These are phyloP conservation scores for Chelon auratus DNA, from an alignment of 2,797 vertebrate species.

Conservation along the genomic window DNA sequence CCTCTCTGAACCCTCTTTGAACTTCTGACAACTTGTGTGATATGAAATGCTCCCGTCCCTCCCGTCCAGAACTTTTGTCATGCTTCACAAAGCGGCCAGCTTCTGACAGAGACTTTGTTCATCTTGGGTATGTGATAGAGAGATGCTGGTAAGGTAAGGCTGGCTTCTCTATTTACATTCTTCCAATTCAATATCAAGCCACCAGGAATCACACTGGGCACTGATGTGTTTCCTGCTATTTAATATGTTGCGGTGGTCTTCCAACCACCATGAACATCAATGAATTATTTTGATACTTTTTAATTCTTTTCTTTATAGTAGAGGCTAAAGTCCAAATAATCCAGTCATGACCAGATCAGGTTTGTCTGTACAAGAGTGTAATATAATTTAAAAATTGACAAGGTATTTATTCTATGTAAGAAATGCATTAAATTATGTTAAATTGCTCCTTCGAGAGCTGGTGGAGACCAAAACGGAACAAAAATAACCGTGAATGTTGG, in stretches of 20 bases:
- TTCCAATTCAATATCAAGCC: conserved; percentile 21
- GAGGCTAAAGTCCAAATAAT: neutral
- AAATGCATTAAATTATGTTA: neutral
- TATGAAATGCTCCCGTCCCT: conserved; percentile 34
- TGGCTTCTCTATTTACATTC: conserved; percentile 10
- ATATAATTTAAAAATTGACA: neutral
- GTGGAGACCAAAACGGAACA: neutral
- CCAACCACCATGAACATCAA: neutral
- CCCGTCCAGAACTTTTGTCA: conserved; percentile 57
- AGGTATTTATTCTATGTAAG: neutral
- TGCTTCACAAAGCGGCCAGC: conserved; percentile 60
- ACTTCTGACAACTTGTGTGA: conserved; percentile 71
- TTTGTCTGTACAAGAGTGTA: neutral
- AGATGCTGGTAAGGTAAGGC: conserved; percentile 29
- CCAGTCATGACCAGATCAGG: neutral
- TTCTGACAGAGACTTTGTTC: conserved; percentile 58
- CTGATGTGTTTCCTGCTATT: conserved; percentile 1
- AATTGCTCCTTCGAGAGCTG: neutral
- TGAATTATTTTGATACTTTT: neutral
- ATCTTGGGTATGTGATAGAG: conserved; percentile 29
- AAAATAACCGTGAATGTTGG: neutral
- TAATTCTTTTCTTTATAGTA: neutral
- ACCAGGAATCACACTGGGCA: conserved; percentile 2
- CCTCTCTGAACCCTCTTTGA: conserved; percentile 71
- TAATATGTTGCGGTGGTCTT: neutral